Conservation (phyloP, 2,113 vertebrate genomes). For the Aplodontia rufa region DNA sequence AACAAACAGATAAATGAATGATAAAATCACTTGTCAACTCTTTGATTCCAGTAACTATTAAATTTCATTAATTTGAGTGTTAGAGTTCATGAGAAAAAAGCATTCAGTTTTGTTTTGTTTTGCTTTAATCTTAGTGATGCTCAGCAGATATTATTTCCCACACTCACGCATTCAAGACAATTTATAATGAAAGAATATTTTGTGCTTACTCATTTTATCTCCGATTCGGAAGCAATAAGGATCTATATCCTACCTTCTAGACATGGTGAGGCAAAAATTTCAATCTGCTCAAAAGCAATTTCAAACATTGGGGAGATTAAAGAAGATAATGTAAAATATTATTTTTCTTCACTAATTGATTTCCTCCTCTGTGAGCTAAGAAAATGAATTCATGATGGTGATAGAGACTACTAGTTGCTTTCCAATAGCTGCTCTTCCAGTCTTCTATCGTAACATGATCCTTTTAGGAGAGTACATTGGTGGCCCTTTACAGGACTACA, state of each 20-base stretch:
- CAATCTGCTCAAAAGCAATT: not conserved
- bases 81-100: not conserved
- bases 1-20: conserved; percentile 10
- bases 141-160: not conserved
- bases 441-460: not conserved
- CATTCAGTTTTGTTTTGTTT: not conserved
- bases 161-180: not conserved
- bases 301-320: not conserved
- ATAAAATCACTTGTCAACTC: conserved; percentile 25
- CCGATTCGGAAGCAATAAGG: not conserved
- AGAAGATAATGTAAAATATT: not conserved
- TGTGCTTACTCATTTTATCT: not conserved
- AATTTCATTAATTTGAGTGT: conserved; percentile 53
- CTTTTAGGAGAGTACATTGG: not conserved
- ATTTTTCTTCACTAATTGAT: not conserved
- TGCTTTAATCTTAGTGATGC: not conserved
- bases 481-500: not conserved
- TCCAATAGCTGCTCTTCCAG: not conserved
- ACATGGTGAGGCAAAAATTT: not conserved
- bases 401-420: not conserved
- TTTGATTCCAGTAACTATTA: not conserved
- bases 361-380: not conserved
- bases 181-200: conserved; percentile 5
- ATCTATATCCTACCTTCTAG: not conserved
- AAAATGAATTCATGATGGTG: not conserved